phyloP scores from a whole-genome alignment of 2,113 vertebrate genomes.

The Condylura cristata region DNA sequence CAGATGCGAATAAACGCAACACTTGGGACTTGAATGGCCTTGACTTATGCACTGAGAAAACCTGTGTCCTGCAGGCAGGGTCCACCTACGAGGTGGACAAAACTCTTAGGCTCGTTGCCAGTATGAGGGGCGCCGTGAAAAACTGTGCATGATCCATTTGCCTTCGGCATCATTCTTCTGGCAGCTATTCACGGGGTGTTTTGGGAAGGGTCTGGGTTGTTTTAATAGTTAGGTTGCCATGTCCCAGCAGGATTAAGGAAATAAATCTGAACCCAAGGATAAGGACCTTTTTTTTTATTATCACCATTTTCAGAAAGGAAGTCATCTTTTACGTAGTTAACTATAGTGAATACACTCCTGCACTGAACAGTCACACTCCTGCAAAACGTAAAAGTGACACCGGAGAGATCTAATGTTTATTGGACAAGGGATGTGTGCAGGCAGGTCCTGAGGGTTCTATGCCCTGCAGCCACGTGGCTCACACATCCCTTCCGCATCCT shows the following conservation, averaged over 20 bases:
- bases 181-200: neutral
- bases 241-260: neutral
- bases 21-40: neutral
- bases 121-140: neutral
- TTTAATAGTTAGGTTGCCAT: neutral
- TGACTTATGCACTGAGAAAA: constrained; percentile 20
- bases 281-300: neutral
- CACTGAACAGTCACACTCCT: no score
- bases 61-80: neutral
- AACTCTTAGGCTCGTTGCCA: neutral
- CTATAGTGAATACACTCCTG: neutral
- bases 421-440: rapidly evolving
- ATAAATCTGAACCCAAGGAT: neutral
- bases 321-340: neutral
- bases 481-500: neutral
- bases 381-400: no score
- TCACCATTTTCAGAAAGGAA: neutral
- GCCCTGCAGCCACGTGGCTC: neutral
- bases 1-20: neutral
- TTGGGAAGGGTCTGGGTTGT: neutral
- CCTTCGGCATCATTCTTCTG: no score
- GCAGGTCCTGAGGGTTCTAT: neutral
- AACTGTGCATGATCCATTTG: neutral
- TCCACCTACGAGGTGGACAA: neutral
- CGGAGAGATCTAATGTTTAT: neutral